Evolutionary conservation across 2,113 vertebrate species (phyloP).

Genomic region (Camelus dromedarius): DNA sequence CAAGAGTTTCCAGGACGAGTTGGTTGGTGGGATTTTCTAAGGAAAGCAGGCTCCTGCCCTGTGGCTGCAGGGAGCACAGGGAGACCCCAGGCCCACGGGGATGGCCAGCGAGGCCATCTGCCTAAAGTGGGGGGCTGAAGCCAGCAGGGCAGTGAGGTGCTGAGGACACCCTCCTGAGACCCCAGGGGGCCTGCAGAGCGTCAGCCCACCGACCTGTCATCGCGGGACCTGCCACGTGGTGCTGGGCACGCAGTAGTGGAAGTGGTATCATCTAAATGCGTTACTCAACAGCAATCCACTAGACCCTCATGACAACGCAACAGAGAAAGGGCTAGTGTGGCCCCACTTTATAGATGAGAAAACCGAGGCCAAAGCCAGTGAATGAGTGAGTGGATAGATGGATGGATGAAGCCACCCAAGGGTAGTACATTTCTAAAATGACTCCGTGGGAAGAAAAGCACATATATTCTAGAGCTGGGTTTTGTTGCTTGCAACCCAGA

Average conservation of each 20-base stretch:
- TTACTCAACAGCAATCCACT: too few species aligned
- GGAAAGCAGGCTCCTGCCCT: neutral
- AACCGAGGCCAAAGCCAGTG: neutral
- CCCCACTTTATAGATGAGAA: neutral
- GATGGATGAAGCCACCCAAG: neutral
- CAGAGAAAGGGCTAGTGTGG: neutral
- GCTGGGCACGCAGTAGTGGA: fast-evolving
- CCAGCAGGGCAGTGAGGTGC: neutral
- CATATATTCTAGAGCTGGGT: neutral
- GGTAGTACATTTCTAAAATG: neutral
- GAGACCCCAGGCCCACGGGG: neutral
- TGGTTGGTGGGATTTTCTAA: neutral
- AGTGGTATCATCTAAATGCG: neutral
- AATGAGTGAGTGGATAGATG: neutral
- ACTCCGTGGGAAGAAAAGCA: neutral
- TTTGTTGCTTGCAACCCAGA: neutral
- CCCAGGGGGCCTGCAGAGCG: fast-evolving
- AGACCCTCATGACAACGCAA: neutral
- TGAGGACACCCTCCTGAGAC: neutral
- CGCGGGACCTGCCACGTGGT: neutral
- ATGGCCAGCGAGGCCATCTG: neutral
- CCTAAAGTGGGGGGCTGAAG: neutral
- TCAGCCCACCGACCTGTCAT: neutral
- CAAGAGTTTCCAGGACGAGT: neutral
- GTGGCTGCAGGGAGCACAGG: neutral